Evolutionary conservation across 2,888 invertebrate genomes (phyloP).

Genomic region (Anagyrus pseudococci): DNA sequence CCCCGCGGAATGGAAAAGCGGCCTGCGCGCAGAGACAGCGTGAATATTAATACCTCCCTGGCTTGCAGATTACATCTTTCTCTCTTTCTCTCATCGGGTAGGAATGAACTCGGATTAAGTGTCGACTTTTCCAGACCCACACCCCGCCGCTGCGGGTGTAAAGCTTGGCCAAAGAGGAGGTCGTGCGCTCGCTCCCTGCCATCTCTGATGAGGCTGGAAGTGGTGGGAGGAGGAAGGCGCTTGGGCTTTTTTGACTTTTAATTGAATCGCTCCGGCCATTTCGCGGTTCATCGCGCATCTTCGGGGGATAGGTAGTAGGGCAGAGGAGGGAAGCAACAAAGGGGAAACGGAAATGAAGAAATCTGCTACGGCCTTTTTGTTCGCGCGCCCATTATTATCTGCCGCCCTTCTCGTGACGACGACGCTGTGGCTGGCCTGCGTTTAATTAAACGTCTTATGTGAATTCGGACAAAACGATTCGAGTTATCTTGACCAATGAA

Average conservation of each 20-base stretch:
- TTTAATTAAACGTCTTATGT: no score
- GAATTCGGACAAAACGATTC: no score
- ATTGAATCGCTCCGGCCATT: conserved; percentile 33
- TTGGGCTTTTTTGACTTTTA: conserved; percentile 30
- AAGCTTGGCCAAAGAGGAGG: conserved; percentile 9
- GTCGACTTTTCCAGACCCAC: conserved; percentile 28
- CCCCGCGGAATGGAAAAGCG: conserved; percentile 16
- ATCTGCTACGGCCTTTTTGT: conserved; percentile 19
- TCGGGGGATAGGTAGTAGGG: not conserved
- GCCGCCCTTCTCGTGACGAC: no score
- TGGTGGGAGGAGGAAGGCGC: conserved; percentile 14
- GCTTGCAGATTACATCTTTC: conserved; percentile 31
- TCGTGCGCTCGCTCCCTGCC: not conserved
- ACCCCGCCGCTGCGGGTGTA: not conserved
- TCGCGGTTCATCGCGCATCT: conserved; percentile 27
- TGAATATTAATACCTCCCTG: conserved; percentile 38
- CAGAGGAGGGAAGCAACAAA: not conserved
- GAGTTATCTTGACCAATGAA: no score
- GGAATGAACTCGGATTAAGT: conserved; percentile 35
- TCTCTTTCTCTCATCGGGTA: conserved; percentile 20
- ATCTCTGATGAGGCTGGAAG: conserved; percentile 9
- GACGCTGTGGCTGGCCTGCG: no score
- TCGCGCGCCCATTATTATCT: no score
- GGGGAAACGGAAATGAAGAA: conserved; percentile 19
- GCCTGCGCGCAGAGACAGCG: conserved; percentile 20